phyloP scores from a whole-genome alignment of 1,140 invertebrate genomes.

The Tribolium castaneum region DNA sequence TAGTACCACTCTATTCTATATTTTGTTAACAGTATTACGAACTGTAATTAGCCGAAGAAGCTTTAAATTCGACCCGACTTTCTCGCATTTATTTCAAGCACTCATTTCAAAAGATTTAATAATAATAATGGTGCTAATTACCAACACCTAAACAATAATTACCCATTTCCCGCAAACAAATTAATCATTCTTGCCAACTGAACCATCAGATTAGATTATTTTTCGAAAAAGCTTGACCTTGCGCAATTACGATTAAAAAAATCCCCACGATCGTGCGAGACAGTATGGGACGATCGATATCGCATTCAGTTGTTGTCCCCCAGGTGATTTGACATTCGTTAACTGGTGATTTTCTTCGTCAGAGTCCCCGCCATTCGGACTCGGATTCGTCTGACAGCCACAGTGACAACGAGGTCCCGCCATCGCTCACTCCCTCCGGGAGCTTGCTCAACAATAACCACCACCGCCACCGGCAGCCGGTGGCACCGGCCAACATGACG shows the following conservation, averaged over 20 bases:
- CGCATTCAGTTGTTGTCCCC: not conserved
- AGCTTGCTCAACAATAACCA: slow-evolving; percentile 55
- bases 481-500: slow-evolving; percentile 60
- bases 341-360: slow-evolving; percentile 50
- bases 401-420: slow-evolving; percentile 64
- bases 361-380: slow-evolving; percentile 71
- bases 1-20: not conserved
- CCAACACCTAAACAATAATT: slow-evolving; percentile 2
- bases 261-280: not conserved
- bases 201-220: not conserved
- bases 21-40: not conserved
- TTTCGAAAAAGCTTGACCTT: slow-evolving; percentile 2
- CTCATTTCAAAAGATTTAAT: slow-evolving; percentile 9
- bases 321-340: not conserved
- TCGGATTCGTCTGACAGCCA: slow-evolving; percentile 70
- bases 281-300: not conserved
- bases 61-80: not conserved
- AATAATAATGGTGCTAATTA: slow-evolving; percentile 3
- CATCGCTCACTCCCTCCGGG: slow-evolving; percentile 60
- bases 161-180: slow-evolving; percentile 14
- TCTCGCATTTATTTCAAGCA: not conserved
- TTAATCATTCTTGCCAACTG: slow-evolving; percentile 6
- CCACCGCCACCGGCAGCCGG: slow-evolving; percentile 60
- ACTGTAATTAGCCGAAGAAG: not conserved
- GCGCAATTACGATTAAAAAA: too few relatives aligned